Conservation (phyloP, 2,113 vertebrate species). For the Ammospiza caudacuta region DNA sequence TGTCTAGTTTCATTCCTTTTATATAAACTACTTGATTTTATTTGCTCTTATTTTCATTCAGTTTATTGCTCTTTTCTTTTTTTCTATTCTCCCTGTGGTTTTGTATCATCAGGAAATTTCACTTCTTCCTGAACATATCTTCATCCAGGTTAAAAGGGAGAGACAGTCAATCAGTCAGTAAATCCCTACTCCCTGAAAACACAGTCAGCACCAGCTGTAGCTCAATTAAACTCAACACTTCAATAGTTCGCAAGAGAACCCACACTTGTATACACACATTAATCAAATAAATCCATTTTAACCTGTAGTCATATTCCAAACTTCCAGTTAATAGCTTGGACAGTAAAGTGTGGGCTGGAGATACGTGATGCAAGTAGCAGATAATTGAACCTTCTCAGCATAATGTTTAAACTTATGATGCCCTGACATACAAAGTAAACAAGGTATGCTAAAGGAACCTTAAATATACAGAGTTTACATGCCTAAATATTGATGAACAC, state of each 20-base stretch:
- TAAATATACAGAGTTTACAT: background rate
- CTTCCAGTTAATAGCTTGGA: constrained; percentile 30
- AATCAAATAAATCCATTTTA: constrained; percentile 64
- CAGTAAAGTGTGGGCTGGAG: background rate
- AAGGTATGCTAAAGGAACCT: background rate
- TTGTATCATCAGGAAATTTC: constrained; percentile 32
- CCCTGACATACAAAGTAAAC: background rate
- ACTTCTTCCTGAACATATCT: background rate
- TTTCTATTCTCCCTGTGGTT: background rate
- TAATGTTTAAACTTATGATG: background rate
- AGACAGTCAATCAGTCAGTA: constrained; percentile 66
- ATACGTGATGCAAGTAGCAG: background rate
- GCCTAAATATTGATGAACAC: background rate
- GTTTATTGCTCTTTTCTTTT: background rate
- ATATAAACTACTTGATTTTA: constrained; percentile 21
- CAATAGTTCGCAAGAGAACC: constrained; percentile 59
- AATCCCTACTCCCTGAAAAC: constrained; percentile 57
- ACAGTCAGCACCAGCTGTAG: constrained; percentile 60
- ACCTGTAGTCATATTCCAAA: background rate
- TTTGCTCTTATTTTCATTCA: background rate
- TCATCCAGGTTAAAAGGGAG: constrained; percentile 58
- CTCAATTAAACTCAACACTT: constrained; percentile 65
- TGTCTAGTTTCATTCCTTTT: background rate
- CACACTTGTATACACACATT: constrained; percentile 31
- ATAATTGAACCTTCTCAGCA: constrained; percentile 1